A percentile compares a stretch with the other conserved stretches of the same genome.
These are phyloP conservation scores for Oreotrochilus melanogaster DNA, from an alignment of 2,113 vertebrate genomes.

Conservation along the genomic window DNA sequence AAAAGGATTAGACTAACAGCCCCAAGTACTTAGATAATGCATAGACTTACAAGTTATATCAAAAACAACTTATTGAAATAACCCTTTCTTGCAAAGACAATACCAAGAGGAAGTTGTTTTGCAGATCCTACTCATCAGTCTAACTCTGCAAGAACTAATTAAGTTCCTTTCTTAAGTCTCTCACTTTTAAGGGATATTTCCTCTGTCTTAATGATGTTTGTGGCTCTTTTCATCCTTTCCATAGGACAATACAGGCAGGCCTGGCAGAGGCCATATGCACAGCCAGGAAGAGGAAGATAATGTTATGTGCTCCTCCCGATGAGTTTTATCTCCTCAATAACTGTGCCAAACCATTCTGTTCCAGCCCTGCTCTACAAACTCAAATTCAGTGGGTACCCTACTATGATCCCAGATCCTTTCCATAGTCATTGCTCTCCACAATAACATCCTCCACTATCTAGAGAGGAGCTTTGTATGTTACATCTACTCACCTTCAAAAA, in stretches of 20 bases:
- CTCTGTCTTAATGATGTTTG: not conserved
- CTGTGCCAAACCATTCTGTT: not conserved
- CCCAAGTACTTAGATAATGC: not conserved
- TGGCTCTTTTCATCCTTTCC: not conserved
- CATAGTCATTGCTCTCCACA: not conserved
- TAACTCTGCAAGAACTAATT: not conserved
- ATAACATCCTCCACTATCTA: not conserved
- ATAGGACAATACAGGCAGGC: not conserved
- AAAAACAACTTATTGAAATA: not conserved
- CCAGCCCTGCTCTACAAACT: not conserved
- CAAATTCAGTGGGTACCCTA: not conserved
- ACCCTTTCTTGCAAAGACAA: not conserved
- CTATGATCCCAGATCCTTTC: not conserved
- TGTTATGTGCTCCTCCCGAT: not conserved
- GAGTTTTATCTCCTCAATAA: not conserved
- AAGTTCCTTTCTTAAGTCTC: not conserved
- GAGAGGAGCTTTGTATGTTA: not conserved
- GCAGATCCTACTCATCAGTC: not conserved
- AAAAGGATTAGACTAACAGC: not conserved
- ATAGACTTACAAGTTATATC: not conserved
- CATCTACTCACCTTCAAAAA: slow-evolving; percentile 90
- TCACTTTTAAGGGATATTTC: not conserved
- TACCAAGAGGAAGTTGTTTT: not conserved
- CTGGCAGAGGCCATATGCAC: not conserved
- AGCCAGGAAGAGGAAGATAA: not conserved